Base-by-base conservation (phyloP, 2,113 vertebrate genomes). In the Crocuta crocuta region DNA sequence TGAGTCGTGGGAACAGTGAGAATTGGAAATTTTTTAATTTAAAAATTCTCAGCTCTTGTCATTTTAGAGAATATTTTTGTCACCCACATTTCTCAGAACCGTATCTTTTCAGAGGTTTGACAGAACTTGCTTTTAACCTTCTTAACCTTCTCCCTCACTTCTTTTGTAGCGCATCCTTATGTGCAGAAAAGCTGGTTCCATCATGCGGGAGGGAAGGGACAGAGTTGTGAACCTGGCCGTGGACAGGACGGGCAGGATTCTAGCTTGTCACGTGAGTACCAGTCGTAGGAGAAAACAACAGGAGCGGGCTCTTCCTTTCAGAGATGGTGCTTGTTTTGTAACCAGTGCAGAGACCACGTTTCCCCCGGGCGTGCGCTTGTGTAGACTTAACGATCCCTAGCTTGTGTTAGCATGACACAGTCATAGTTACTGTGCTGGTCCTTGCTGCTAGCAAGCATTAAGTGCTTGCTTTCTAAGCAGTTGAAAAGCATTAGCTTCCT, bases 191-290 rank as follows among this genome's bases (percentile, higher is more conserved):
- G 99, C 97, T 45, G 99, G 99, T 3, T 99, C 99, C 94, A 93
- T 99, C 97, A 99, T 99, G 98, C 98, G 99, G 88, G 99, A 99
- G 97, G 99, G 99, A 98, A 99, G 99, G 95, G 99, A 99, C 96
- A 97, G 99, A 61, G 98, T 99, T 8, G 99, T 99, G 66, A 99
- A 99, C 7, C 98, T 99, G 70, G 98, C 99, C 2, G 91, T 99
- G 0, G 99, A 99, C 97, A 28, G 12, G 83, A 99, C 96, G 3
- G 98, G 99, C 97, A 98, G 98, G 97, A 98, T 99, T 96, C 95
- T 99, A 89, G 99, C 99, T 78, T 99, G 99, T 97, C 99, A 99
- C 1, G 99, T 99, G 98, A 99, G 99, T 99, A 89, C 39, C 35
- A 23, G 17, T 6, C 66, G 28, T 39, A 21, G 39, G 28, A 28